Conservation (phyloP, 1,140 invertebrate species). For the Metaphire vulgaris region DNA sequence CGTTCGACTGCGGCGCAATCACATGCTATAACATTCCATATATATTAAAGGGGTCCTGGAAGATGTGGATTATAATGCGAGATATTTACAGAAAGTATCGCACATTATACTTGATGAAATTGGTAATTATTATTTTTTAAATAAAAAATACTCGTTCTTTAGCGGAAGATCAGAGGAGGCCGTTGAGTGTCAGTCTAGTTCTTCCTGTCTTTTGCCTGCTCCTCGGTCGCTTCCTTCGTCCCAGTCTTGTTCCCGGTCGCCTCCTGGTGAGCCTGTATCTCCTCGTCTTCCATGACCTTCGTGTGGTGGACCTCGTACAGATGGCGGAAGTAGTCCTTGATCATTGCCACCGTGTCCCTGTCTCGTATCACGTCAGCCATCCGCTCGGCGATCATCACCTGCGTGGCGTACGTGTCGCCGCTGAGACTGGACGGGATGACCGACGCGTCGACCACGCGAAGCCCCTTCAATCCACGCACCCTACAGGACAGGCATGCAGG, state of each 20-base stretch:
- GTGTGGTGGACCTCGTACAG: constrained; percentile 22
- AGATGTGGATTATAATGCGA: no score
- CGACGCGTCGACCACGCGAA: constrained; percentile 37
- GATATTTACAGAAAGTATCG: no score
- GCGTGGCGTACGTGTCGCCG: constrained; percentile 31
- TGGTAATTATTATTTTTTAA: no score
- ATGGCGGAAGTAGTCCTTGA: constrained; percentile 24
- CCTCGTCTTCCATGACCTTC: constrained; percentile 18
- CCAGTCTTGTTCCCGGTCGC: not conserved
- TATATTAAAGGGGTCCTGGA: no score
- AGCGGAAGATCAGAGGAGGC: no score
- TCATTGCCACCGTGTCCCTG: constrained; percentile 9
- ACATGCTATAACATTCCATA: no score
- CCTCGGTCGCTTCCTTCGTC: not conserved
- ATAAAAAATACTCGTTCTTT: no score
- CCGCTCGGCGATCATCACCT: constrained; percentile 33
- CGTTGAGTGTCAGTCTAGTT: no score
- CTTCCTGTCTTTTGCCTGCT: not conserved
- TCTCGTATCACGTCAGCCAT: constrained; percentile 31
- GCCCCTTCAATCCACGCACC: constrained; percentile 34
- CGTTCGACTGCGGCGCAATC: no score
- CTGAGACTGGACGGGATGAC: constrained; percentile 33
- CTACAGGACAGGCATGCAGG: no score
- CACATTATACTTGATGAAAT: no score
- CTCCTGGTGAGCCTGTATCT: not conserved